Evolutionary conservation across 2,888 invertebrate species (phyloP).

Genomic region (Tipula lateralis): DNA sequence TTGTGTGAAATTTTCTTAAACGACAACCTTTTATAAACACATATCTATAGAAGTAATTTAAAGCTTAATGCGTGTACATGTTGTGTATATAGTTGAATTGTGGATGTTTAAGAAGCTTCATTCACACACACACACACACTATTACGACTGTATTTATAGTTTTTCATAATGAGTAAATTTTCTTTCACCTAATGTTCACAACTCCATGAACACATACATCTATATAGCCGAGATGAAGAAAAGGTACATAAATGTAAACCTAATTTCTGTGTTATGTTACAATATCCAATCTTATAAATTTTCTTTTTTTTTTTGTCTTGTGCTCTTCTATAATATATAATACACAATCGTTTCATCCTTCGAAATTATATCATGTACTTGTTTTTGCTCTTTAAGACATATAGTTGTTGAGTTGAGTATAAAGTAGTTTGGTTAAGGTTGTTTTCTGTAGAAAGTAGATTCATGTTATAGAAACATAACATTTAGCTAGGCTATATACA

Average conservation of each 20-base stretch:
- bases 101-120: not conserved
- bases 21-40: not conserved
- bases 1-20: not conserved
- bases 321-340: not conserved
- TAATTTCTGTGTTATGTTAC: conserved; percentile 19
- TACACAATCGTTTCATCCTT: not conserved
- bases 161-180: not conserved
- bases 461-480: not conserved
- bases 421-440: not conserved
- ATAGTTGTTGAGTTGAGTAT: not conserved
- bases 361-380: conserved; percentile 1
- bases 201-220: not conserved
- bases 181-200: not conserved
- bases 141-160: not conserved
- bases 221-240: not conserved
- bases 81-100: not conserved
- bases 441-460: not conserved
- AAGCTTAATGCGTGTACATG: not conserved
- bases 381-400: not conserved
- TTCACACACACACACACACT: not conserved
- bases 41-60: not conserved
- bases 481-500: not conserved
- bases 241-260: conserved; percentile 24
- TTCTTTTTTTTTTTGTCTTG: not conserved
- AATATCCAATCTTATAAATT: conserved; percentile 13